Percentiles rank a stretch among this genome's conserved stretches.
Evolutionary conservation across 37 sponge, comb jelly and placozoan genomes (phyloP).

Genomic region (Chondrosia reniformis): DNA sequence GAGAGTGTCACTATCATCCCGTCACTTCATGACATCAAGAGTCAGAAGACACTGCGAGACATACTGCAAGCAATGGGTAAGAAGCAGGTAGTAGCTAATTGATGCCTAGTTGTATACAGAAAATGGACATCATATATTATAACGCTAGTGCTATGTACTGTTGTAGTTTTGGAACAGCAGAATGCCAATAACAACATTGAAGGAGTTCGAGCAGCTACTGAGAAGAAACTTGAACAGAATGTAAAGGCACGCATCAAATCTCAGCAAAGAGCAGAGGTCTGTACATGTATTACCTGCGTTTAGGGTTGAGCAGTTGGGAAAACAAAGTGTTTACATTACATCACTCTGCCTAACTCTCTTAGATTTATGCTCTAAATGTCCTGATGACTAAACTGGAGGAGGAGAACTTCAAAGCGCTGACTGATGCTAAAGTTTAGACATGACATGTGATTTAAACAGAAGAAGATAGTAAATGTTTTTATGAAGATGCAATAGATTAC

Average conservation of each 20-base stretch:
- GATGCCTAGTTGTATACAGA: not conserved
- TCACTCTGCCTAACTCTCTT: not conserved
- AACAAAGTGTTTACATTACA: not conserved
- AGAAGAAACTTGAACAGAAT: not conserved
- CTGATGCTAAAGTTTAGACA: conserved; percentile 39
- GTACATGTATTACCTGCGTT: not conserved
- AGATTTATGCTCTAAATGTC: conserved; percentile 72
- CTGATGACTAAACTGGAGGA: conserved; percentile 59
- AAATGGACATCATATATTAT: too few species aligned
- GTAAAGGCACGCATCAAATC: conserved; percentile 33
- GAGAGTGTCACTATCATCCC: not conserved
- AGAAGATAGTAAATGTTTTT: conserved; percentile 3
- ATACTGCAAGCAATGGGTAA: conserved; percentile 27
- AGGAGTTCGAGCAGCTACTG: not conserved
- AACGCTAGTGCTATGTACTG: too few species aligned
- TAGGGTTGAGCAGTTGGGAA: not conserved
- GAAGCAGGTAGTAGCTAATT: not conserved
- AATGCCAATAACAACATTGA: too few species aligned
- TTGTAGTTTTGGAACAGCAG: too few species aligned
- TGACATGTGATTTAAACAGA: not conserved
- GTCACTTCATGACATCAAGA: conserved; percentile 42
- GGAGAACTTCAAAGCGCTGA: conserved; percentile 35
- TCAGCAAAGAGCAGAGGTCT: conserved; percentile 71
- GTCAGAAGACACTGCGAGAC: conserved; percentile 30
- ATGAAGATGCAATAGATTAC: conserved; percentile 42